Evolutionary conservation across 2,888 invertebrate species (phyloP).

Genomic region (Trichopria drosophilae): DNA sequence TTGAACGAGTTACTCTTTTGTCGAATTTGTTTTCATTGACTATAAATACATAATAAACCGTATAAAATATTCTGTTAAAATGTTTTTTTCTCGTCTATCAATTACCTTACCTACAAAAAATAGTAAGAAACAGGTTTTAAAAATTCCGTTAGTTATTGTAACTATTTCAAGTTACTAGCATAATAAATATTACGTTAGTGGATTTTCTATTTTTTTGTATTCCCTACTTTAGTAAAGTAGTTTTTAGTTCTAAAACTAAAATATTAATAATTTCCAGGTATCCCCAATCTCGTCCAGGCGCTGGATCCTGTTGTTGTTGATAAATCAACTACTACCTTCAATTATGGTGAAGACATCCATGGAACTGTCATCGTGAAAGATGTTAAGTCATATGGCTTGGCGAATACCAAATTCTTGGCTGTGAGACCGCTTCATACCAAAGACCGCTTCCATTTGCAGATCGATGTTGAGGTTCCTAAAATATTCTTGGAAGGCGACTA

Average conservation of each 20-base stretch:
- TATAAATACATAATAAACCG: no score
- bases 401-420: slow-evolving; percentile 62
- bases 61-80: no score
- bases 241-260: not conserved
- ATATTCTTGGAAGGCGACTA: slow-evolving; percentile 64
- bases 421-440: slow-evolving; percentile 64
- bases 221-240: not conserved
- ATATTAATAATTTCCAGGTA: slow-evolving; percentile 50
- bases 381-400: slow-evolving; percentile 63
- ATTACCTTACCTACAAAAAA: no score
- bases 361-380: slow-evolving; percentile 62
- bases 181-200: no score
- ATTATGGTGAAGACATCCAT: slow-evolving; percentile 53
- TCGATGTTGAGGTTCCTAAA: slow-evolving; percentile 64
- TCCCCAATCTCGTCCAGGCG: slow-evolving; percentile 61
- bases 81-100: no score
- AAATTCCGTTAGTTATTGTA: no score
- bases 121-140: no score
- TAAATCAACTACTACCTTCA: slow-evolving; percentile 57
- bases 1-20: no score
- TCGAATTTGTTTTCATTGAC: no score
- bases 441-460: slow-evolving; percentile 63
- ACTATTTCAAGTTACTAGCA: no score
- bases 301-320: slow-evolving; percentile 63
- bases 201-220: no score